Evolutionary conservation across 53 echinoderm and acorn worm genomes (phyloP), one percentile per base, ranked within the genome.

Genomic region (Astropecten irregularis): DNA sequence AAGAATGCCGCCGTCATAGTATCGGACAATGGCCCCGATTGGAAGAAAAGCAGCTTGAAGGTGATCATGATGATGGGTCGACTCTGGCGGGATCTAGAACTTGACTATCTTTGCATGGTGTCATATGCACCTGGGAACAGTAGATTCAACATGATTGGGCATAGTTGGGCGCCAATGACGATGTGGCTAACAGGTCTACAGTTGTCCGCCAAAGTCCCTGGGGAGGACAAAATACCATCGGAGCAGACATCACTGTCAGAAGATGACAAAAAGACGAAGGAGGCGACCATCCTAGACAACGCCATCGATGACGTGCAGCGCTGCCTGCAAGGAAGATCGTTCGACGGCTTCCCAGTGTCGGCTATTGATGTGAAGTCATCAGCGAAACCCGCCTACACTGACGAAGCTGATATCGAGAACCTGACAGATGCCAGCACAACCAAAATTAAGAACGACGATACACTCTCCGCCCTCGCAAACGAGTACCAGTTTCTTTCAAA

Each of bases 161-260:
- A 84, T 25, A 11, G 9, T 16, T 84, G 71, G 84, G 39, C 70
- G n/a, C 84, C 84, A 31, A n/a, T 44, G 8, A 84, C 84, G 15
- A 52, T 51, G 0, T 52, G 68, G 58, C 33, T 69, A 13, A 48
- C 66, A 7, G 83, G 83, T 3, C 16, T 82, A 55, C 31, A 50
- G 50, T 47, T 70, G 22, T 70, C 70, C 23, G 48, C 21, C 20
- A 46, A 22, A 23, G 70, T 70, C 21, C 50, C 50, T 25, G 52
- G 53, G 32, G 73, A 72, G 34, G 29, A 50, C 53, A 19, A 15
- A 51, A 51, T 36, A 7, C 73, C 50, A 18, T 28, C 50, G 33
- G 53, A 51, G 21, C 73, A 72, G 73, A 51, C 73, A 11, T 50
- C 51, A 31, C 8, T 72, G 53, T 31, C 52, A 22, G 34, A 18